phyloP scores from a whole-genome alignment of 2,797 vertebrate genomes.

The Pseudotriccus pelzelni region DNA sequence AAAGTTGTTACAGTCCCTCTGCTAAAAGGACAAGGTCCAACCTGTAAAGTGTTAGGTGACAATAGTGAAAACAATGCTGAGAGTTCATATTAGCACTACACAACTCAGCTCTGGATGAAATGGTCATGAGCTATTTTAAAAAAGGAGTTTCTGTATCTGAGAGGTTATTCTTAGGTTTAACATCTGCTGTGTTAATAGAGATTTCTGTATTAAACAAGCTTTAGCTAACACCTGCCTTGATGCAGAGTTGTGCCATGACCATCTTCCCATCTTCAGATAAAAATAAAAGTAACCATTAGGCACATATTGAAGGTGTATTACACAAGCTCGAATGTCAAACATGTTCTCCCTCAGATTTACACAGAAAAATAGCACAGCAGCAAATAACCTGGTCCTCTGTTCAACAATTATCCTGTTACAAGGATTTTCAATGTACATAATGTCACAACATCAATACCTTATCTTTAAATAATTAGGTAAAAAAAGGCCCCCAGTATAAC shows the following conservation, averaged over 20 bases:
- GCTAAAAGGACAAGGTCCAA: background rate
- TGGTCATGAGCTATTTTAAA: background rate
- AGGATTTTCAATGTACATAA: slow-evolving; percentile 74
- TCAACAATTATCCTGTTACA: slow-evolving; percentile 68
- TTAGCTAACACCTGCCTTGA: background rate
- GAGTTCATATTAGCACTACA: background rate
- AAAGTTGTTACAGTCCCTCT: background rate
- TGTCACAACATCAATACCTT: slow-evolving; percentile 71
- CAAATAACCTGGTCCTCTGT: slow-evolving; percentile 69
- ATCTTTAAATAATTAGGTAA: slow-evolving; percentile 78
- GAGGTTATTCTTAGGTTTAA: background rate
- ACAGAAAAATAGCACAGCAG: slow-evolving; percentile 76
- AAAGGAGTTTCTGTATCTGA: background rate
- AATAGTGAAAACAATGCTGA: background rate
- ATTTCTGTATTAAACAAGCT: background rate
- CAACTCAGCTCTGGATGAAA: background rate
- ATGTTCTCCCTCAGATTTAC: slow-evolving; percentile 68
- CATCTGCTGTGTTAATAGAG: background rate
- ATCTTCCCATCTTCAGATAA: background rate
- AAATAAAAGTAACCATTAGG: slow-evolving; percentile 59
- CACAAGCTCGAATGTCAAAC: slow-evolving; percentile 62
- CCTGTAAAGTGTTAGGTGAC: background rate
- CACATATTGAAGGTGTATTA: slow-evolving; percentile 64
- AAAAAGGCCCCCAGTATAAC: slow-evolving; percentile 76
- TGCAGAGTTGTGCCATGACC: slow-evolving; percentile 35